These are phyloP conservation scores for Camponotus vicinus DNA, from an alignment of 1,140 invertebrate species.

Conservation along the genomic window DNA sequence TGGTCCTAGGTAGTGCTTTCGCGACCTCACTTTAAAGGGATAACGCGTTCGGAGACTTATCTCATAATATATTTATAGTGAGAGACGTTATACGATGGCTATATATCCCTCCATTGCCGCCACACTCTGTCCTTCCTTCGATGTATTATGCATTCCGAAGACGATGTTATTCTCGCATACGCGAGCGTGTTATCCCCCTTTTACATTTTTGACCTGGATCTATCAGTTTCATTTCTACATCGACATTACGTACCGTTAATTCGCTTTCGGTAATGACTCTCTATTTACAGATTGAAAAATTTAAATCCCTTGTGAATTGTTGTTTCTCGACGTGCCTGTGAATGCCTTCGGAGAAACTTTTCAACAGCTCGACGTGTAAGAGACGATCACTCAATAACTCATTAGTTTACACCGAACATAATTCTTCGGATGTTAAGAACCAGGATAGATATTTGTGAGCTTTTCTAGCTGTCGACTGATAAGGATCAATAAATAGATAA, in stretches of 20 bases:
- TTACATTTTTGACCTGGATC: conserved; percentile 69
- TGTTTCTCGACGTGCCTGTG: background rate
- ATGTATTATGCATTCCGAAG: conserved; percentile 73
- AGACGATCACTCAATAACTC: background rate
- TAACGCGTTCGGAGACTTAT: conserved; percentile 73
- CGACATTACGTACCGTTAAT: conserved; percentile 9
- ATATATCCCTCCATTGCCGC: conserved; percentile 64
- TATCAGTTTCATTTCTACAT: conserved; percentile 34
- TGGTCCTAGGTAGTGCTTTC: conserved; percentile 12
- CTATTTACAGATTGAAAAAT: conserved; percentile 8
- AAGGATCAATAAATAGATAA: conserved; percentile 1
- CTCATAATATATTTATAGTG: conserved; percentile 75
- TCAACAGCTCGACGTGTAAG: background rate
- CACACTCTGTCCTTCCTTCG: conserved; percentile 20
- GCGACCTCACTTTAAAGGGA: conserved; percentile 68
- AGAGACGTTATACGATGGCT: conserved; percentile 54
- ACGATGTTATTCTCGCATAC: conserved; percentile 61
- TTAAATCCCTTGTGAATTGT: background rate
- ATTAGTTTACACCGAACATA: background rate
- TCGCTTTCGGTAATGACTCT: background rate
- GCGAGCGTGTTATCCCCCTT: conserved; percentile 49
- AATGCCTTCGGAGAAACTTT: background rate
- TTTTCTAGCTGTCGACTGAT: background rate
- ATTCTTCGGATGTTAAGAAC: background rate
- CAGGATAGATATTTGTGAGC: background rate